Evolutionary conservation across 2,888 invertebrate genomes (phyloP), one percentile per base, ranked within the genome.

Genomic region (Orchesella flavescens): DNA sequence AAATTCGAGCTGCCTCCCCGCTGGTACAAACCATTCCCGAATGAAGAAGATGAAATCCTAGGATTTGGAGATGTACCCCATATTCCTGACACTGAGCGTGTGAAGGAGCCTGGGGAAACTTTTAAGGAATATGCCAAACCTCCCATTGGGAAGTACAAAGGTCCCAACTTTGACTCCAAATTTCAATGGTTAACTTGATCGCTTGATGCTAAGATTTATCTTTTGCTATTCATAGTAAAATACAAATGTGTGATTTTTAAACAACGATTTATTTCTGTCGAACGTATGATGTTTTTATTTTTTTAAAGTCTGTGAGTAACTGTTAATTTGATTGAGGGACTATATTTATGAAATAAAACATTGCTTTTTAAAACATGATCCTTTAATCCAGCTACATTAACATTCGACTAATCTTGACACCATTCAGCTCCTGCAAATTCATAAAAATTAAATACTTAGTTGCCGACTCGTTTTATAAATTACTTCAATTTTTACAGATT

Each of bases 361-460:
- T n/a, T n/a, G n/a, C n/a, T n/a, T n/a, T n/a, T n/a, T n/a, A n/a
- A 34, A 34, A 34, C 34, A 34, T 2, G 3, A 34, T 34, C 7
- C 34, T 34, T 34, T 4, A 34, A 34, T 2, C 7, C 34, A 34
- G 34, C 2, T 34, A 4, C 34, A 34, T 34, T n/a, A n/a, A n/a
- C 34, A 34, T 34, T 34, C 34, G 34, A 7, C 7, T 34, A 34
- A 34, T 34, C 34, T 34, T 34, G 34, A 34, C 85, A 85, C 85
- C 85, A 85, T 24, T 85, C 85, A 5, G 85, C 85, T 57, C 66
- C 84, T 84, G 23, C 12, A 68, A 44, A 44, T 12, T n/a, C 5
- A 17, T 17, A 9, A 44, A 21, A 59, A 24, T 44, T n/a, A 15
- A 49, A 23, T 46, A 65, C 1, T 46, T 66, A 15, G 10, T 46